These are phyloP conservation scores for Sebastes taczanowskii DNA, from an alignment of 2,797 vertebrate species.

Conservation along the genomic window DNA sequence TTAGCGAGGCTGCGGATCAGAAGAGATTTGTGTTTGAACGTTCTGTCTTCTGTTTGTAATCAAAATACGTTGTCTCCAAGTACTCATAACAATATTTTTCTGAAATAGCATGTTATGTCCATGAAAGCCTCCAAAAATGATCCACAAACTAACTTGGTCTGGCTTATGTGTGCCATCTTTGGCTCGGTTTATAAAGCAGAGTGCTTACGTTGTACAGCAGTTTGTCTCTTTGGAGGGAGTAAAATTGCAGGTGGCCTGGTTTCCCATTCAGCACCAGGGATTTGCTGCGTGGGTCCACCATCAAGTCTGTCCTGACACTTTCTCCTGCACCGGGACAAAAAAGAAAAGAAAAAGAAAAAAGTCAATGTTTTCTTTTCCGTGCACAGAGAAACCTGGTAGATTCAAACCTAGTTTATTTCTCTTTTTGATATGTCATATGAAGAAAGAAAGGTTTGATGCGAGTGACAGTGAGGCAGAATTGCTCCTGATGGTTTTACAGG, in stretches of 20 bases:
- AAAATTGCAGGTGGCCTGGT: slow-evolving; percentile 96
- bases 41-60: neutral
- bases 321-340: slow-evolving; percentile 74
- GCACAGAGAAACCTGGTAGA: neutral
- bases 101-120: neutral
- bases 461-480: too few species aligned
- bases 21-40: neutral
- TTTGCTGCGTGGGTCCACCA: slow-evolving; percentile 92
- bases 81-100: neutral
- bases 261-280: slow-evolving; percentile 96
- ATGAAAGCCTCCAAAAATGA: neutral
- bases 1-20: neutral
- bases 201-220: slow-evolving; percentile 93
- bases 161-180: neutral
- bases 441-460: neutral
- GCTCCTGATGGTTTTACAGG: neutral
- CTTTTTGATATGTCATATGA: neutral
- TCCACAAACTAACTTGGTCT: neutral
- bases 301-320: slow-evolving; percentile 83
- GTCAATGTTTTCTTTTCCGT: neutral
- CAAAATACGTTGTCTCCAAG: neutral
- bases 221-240: slow-evolving; percentile 91
- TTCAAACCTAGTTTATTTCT: neutral
- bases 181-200: neutral
- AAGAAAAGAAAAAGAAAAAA: neutral